Evolutionary conservation across 2,888 invertebrate genomes (phyloP).

Genomic region (Crossocerus cetratus): DNA sequence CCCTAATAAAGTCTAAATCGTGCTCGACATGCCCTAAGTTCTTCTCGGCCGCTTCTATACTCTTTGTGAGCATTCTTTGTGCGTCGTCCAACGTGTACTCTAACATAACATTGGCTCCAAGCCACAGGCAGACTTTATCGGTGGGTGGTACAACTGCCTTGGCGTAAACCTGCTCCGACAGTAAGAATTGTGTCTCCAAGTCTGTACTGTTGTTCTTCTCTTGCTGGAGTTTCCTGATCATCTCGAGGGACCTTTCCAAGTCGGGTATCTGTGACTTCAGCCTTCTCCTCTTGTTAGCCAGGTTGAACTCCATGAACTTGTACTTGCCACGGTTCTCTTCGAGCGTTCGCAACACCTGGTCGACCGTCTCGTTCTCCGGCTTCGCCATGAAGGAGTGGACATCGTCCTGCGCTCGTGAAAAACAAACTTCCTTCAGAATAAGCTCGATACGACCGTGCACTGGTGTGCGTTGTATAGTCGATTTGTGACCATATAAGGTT

Average conservation of each 20-base stretch:
- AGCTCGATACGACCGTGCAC: neutral
- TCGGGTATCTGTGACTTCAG: conserved; percentile 96
- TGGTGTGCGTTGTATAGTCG: conserved; percentile 7
- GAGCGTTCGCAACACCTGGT: conserved; percentile 89
- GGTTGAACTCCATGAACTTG: conserved; percentile 97
- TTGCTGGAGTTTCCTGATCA: conserved; percentile 91
- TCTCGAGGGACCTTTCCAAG: conserved; percentile 91
- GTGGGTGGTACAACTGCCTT: conserved; percentile 93
- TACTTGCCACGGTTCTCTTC: conserved; percentile 98
- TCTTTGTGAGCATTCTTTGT: conserved; percentile 88
- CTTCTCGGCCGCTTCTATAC: conserved; percentile 89
- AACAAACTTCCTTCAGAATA: neutral
- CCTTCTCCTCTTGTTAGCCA: conserved; percentile 90
- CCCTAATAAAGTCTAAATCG: conserved; percentile 95
- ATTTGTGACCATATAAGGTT: conserved; percentile 66
- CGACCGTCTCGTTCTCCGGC: conserved; percentile 90
- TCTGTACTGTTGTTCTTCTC: conserved; percentile 84
- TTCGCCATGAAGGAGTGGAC: conserved; percentile 94
- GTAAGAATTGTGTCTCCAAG: conserved; percentile 91
- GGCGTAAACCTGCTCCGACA: conserved; percentile 92
- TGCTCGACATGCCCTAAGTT: conserved; percentile 91
- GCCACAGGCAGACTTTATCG: conserved; percentile 90
- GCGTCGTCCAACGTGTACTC: conserved; percentile 97
- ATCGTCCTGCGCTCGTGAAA: conserved; percentile 85
- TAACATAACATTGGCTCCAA: conserved; percentile 97